Evolutionary conservation across 2,113 vertebrate species (phyloP).

Genomic region (Pavo muticus): DNA sequence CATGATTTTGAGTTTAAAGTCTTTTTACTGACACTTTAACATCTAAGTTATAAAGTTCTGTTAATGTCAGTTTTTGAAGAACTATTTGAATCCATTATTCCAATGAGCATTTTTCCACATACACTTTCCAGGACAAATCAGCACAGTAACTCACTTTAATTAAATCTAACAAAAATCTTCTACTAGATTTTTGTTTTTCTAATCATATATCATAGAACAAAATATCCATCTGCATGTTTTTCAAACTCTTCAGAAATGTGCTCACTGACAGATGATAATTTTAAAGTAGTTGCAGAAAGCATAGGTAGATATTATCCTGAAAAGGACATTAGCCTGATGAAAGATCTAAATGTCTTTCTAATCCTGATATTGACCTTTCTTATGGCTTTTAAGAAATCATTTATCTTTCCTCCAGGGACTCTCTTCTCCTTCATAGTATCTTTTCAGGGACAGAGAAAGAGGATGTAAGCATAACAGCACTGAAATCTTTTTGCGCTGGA

Average conservation of each 20-base stretch:
- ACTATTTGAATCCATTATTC: neutral
- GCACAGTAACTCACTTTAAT: neutral
- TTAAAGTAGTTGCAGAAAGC: neutral
- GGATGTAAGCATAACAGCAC: neutral
- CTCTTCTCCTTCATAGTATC: neutral
- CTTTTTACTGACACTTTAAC: slow-evolving; percentile 53
- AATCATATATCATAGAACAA: neutral
- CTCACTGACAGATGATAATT: neutral
- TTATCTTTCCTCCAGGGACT: neutral
- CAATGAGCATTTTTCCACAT: neutral
- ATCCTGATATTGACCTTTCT: slow-evolving; percentile 4
- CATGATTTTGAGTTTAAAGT: slow-evolving; percentile 24
- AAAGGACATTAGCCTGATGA: neutral
- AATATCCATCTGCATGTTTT: neutral
- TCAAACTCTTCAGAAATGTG: neutral
- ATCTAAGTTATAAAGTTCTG: neutral
- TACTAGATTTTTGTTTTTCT: neutral
- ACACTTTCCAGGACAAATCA: neutral
- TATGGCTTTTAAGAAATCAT: slow-evolving; percentile 12
- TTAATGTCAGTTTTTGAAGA: slow-evolving; percentile 30
- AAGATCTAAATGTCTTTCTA: slow-evolving; percentile 11
- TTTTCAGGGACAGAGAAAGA: neutral
- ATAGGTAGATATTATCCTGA: neutral
- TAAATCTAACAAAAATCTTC: neutral
- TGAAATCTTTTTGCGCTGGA: neutral